Percentiles rank a stretch among this genome's conserved stretches.
These are phyloP conservation scores for Columba livia DNA, from an alignment of 2,113 vertebrate species.

Conservation along the genomic window DNA sequence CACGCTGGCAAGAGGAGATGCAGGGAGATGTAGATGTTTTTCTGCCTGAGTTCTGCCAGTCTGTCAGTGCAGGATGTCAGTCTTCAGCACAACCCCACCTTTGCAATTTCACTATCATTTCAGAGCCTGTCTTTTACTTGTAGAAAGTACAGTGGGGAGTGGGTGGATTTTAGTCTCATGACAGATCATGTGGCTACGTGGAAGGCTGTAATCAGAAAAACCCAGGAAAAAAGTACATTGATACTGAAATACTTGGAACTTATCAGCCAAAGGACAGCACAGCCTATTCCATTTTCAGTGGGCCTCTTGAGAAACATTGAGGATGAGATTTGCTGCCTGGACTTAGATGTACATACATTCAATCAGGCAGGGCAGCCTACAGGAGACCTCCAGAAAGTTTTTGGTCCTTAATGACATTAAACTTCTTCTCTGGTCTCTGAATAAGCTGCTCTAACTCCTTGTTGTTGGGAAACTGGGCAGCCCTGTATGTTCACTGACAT, in stretches of 20 bases:
- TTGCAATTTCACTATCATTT: not conserved
- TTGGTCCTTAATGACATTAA: not conserved
- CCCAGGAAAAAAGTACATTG: not conserved
- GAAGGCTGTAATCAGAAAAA: not conserved
- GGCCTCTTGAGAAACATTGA: not conserved
- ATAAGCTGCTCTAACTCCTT: not conserved
- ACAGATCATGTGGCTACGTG: not conserved
- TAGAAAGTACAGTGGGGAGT: not conserved
- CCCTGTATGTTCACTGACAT: not conserved
- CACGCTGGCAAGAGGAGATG: not conserved
- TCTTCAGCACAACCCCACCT: not conserved
- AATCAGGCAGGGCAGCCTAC: not conserved
- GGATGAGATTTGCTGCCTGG: not conserved
- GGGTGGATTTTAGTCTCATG: not conserved
- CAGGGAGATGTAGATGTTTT: not conserved
- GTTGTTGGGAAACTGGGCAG: not conserved
- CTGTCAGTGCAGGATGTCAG: not conserved
- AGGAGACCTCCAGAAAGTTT: not conserved
- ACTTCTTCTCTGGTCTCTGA: not conserved
- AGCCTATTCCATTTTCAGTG: not conserved
- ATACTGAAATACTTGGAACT: not conserved
- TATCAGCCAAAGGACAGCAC: not conserved
- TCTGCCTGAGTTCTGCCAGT: not conserved
- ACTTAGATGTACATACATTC: not conserved
- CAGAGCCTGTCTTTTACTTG: not conserved